Base-by-base conservation (phyloP, 2,888 invertebrate species). In the Ptilodon capucinus region DNA sequence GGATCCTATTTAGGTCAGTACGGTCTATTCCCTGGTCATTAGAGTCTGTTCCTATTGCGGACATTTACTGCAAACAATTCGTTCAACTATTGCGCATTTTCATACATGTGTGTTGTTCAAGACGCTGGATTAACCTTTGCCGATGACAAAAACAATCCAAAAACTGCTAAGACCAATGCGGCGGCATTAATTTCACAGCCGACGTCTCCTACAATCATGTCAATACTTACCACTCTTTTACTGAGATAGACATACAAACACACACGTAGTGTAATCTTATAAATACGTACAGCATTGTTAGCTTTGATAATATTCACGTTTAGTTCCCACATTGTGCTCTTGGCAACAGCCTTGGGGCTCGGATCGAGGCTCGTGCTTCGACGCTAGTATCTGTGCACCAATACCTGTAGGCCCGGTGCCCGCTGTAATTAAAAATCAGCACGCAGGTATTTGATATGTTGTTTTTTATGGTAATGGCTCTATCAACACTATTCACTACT, bases 271-370 rank as follows among this genome's bases (percentile, higher is more conserved):
- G n/a, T 25, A 28, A 28, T 35, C 4, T 35, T 8, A 9, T 11
- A 11, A 17, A 39, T 39, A 17, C 13, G 21, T 17, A 17, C 11
- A 19, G 14, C 21, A 21, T 39, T 39, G 21, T 39, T 39, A 9
- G 39, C 21, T 13, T 13, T 39, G n/a, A 21, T 21, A 39, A 39
- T 13, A 13, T 39, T 21, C 39, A 14, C 13, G 39, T 39, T 39
- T 39, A 11, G 21, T 39, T 39, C 39, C 39, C 39, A 39, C 39
- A 39, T 39, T 13, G 39, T 39, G 17, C 18, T 39, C 13, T 35
- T 9, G 17, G 35, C 35, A 21, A 21, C 21, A 39, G 39, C 39
- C 39, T 39, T 39, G 39, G 13, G 13, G 13, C 13, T 3, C 39
- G 39, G 17, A 8, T 35, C 35, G 34, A 7, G 34, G 34, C 34